Evolutionary conservation across 2,888 invertebrate species (phyloP).

Genomic region (Trisateles emortualis): DNA sequence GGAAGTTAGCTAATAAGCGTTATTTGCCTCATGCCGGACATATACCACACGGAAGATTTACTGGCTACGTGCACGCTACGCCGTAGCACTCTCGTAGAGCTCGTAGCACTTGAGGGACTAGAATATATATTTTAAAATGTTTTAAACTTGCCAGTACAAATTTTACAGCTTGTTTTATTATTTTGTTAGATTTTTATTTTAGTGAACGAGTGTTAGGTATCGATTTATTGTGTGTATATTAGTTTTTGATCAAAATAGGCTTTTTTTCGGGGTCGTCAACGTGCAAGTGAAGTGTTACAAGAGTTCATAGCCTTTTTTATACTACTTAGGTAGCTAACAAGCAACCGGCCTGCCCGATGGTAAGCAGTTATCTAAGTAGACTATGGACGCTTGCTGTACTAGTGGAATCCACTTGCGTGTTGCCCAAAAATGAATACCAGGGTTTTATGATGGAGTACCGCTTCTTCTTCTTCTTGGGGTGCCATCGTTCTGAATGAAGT

Average conservation of each 20-base stretch:
- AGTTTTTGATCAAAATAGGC: background rate
- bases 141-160: conserved; percentile 7
- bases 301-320: too few species aligned
- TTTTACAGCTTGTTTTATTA: conserved; percentile 5
- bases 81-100: conserved; percentile 31
- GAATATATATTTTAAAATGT: conserved; percentile 23
- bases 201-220: background rate
- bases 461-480: too few species aligned
- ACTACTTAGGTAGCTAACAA: too few species aligned
- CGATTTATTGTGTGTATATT: background rate
- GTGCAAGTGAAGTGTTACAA: too few species aligned
- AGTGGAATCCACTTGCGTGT: too few species aligned
- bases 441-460: too few species aligned
- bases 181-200: conserved; percentile 1
- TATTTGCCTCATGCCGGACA: conserved; percentile 40
- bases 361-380: too few species aligned
- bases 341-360: too few species aligned
- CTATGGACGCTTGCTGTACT: too few species aligned
- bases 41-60: conserved; percentile 39
- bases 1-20: conserved; percentile 33
- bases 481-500: too few species aligned
- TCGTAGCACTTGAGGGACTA: conserved; percentile 28
- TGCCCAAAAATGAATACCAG: too few species aligned
- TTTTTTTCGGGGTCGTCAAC: too few species aligned
- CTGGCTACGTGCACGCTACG: conserved; percentile 49